Evolutionary conservation across 2,113 vertebrate species (phyloP).

Genomic region (Murina feae): DNA sequence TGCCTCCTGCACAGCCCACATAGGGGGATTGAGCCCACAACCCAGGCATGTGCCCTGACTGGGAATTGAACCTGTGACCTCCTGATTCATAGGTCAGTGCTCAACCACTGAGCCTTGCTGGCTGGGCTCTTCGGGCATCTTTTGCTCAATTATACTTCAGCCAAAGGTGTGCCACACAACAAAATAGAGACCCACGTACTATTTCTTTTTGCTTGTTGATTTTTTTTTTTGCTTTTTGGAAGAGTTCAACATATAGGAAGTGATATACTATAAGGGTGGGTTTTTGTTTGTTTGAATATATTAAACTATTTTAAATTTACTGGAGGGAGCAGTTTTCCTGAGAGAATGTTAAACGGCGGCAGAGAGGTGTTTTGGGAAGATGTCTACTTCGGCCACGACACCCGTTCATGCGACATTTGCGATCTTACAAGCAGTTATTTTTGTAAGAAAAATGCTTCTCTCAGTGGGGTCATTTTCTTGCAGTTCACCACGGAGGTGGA

Average conservation of each 20-base stretch:
- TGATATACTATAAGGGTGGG: background rate
- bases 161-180: background rate
- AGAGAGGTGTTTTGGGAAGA: background rate
- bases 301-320: background rate
- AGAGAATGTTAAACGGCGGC: background rate
- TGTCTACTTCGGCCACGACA: background rate
- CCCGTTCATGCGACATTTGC: background rate
- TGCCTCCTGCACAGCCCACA: no score
- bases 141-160: background rate
- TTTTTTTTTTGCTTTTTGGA: background rate
- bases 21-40: no score
- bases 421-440: background rate
- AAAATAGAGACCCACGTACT: no score
- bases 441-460: constrained; percentile 38
- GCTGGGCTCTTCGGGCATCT: background rate
- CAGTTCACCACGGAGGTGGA: background rate
- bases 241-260: background rate
- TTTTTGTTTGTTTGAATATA: no score
- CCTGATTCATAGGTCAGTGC: no score
- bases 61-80: no score
- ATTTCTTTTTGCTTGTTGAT: background rate
- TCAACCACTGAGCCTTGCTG: no score
- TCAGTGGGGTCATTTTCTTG: background rate
- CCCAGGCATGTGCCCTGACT: no score
- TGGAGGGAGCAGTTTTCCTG: background rate